These are phyloP conservation scores for Drosophila parthenogenetica DNA, from an alignment of 2,888 invertebrate species.

Conservation along the genomic window DNA sequence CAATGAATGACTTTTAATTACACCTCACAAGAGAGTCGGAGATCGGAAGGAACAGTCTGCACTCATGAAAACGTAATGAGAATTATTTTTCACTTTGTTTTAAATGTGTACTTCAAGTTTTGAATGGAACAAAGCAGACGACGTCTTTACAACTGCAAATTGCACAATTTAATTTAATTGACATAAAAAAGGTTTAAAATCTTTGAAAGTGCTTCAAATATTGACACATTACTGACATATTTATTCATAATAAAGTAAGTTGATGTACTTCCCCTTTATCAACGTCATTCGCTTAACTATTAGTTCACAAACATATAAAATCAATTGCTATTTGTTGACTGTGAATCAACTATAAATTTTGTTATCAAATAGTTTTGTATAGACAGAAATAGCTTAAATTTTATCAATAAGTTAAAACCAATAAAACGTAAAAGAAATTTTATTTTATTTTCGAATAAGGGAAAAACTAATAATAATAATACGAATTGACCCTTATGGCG, in stretches of 20 bases:
- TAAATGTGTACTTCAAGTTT: conserved; percentile 1
- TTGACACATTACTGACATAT: conserved; percentile 6
- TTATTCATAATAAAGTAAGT: background rate
- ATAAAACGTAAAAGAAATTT: background rate
- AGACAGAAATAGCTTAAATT: background rate
- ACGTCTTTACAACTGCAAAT: conserved; percentile 3
- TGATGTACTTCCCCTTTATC: background rate
- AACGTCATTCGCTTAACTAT: conserved; percentile 2
- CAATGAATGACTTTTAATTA: conserved; percentile 70
- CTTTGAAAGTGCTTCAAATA: background rate
- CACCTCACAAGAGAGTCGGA: conserved; percentile 17
- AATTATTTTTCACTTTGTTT: conserved; percentile 13
- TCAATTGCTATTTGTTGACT: conserved; percentile 8
- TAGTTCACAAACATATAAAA: background rate
- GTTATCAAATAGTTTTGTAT: conserved; percentile 1
- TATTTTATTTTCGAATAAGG: background rate
- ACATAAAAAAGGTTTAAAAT: background rate
- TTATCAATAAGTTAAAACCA: background rate
- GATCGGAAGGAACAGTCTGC: conserved; percentile 21
- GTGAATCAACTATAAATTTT: background rate
- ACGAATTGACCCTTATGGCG: conserved; percentile 48
- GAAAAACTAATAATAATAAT: conserved; percentile 9
- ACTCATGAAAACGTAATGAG: conserved; percentile 29
- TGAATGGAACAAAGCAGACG: conserved; percentile 36
- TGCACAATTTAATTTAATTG: background rate